A percentile compares a stretch with the other conserved stretches of the same genome.
phyloP scores from a whole-genome alignment of 1,140 invertebrate species.

The Amyelois transitella region DNA sequence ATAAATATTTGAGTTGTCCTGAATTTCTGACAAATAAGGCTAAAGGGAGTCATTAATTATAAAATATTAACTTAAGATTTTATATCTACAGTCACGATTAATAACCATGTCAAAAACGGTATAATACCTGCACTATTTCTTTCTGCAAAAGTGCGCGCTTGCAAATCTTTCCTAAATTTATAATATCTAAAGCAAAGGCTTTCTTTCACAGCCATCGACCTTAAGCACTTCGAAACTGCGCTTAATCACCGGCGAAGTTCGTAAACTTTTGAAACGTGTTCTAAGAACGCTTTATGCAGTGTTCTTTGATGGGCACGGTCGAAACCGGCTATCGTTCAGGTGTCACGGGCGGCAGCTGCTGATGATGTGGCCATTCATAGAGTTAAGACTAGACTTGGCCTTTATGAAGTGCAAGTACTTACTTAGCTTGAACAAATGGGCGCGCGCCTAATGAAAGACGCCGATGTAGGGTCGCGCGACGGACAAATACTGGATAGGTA shows the following conservation, averaged over 20 bases:
- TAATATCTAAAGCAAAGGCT: neutral
- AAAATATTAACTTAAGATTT: too few species aligned
- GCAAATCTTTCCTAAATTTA: neutral
- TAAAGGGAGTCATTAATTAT: too few species aligned
- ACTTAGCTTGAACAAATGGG: neutral
- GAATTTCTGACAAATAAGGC: neutral
- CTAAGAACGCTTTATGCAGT: conserved; percentile 11
- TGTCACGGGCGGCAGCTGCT: conserved; percentile 15
- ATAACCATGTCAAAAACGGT: too few species aligned
- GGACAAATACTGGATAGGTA: too few species aligned
- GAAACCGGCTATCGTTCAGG: conserved; percentile 10
- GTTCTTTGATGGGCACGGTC: conserved; percentile 5
- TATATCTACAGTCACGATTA: too few species aligned
- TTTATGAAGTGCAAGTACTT: conserved; percentile 5
- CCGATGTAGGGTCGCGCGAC: neutral
- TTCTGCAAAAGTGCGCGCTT: too few species aligned
- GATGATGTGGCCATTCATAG: conserved; percentile 14
- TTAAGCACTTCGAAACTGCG: neutral
- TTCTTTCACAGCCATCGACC: neutral
- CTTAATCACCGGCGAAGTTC: conserved; percentile 12
- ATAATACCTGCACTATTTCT: too few species aligned
- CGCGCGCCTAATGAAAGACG: neutral
- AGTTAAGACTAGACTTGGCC: conserved; percentile 1
- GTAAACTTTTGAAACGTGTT: conserved; percentile 10
- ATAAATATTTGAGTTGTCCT: neutral